A percentile compares a stretch with the other conserved stretches of the same genome.
Conservation (phyloP, 2,113 vertebrate genomes). For the Maccullochella peelii region DNA sequence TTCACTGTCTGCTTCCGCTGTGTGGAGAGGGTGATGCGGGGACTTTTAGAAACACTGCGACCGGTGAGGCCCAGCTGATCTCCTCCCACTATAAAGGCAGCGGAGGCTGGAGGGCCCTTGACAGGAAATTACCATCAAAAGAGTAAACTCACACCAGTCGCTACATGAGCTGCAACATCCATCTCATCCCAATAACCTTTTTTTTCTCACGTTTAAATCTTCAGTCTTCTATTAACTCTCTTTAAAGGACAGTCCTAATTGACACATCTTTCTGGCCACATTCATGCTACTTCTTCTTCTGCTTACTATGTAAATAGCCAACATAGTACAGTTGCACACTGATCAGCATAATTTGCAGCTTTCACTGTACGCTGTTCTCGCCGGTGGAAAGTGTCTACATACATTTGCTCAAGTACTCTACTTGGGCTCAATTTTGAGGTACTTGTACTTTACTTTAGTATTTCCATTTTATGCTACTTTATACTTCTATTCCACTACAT, state of each 20-base stretch:
- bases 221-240: constrained; percentile 3
- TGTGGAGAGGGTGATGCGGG: constrained; percentile 76
- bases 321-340: not conserved
- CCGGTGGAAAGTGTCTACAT: not conserved
- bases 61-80: constrained; percentile 86
- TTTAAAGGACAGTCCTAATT: not conserved
- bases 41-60: constrained; percentile 85
- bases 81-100: constrained; percentile 86
- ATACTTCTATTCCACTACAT: too few species aligned
- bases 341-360: not conserved
- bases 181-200: constrained; percentile 15
- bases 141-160: constrained; percentile 81
- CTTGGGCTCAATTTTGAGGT: too few species aligned
- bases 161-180: constrained; percentile 64
- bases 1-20: constrained; percentile 90
- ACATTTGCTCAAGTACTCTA: not conserved
- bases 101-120: constrained; percentile 86
- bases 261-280: not conserved
- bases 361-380: not conserved
- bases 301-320: not conserved
- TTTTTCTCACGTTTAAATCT: constrained; percentile 31
- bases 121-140: constrained; percentile 91
- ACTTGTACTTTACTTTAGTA: too few species aligned
- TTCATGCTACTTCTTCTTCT: not conserved
- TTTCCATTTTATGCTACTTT: too few species aligned